These are phyloP conservation scores for Polypedilum vanderplanki DNA, from an alignment of 1,140 invertebrate genomes.

Conservation along the genomic window DNA sequence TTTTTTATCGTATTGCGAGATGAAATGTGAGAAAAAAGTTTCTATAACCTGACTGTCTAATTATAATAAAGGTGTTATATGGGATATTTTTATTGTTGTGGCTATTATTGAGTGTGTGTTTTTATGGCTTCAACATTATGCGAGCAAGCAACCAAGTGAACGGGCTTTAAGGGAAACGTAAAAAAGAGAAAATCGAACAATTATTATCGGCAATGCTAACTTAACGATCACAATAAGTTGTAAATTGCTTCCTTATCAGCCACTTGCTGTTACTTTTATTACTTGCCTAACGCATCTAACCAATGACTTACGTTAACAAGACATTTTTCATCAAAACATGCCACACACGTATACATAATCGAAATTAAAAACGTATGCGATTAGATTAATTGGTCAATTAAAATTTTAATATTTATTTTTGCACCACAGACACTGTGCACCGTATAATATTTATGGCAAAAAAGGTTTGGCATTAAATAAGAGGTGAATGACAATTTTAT, in stretches of 20 bases:
- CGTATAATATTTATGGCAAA: too few species aligned
- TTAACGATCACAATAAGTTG: not conserved
- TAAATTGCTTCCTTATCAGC: not conserved
- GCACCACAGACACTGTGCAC: too few species aligned
- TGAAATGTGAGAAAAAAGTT: conserved; percentile 20
- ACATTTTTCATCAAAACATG: too few species aligned
- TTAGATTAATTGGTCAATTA: conserved; percentile 19
- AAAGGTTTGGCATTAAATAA: too few species aligned
- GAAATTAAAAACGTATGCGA: not conserved
- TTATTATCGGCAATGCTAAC: not conserved
- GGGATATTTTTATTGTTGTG: not conserved
- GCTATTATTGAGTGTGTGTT: not conserved
- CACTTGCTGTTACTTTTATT: not conserved
- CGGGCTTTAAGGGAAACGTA: not conserved
- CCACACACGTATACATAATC: not conserved
- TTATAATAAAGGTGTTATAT: conserved; percentile 28
- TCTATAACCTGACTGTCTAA: conserved; percentile 25
- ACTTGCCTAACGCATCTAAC: not conserved
- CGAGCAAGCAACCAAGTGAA: not conserved
- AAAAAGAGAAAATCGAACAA: not conserved
- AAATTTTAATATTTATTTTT: not conserved
- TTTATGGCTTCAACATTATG: too few species aligned
- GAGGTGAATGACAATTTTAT: too few species aligned
- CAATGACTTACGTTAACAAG: not conserved
- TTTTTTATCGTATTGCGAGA: not conserved